phyloP scores from a whole-genome alignment of 2,797 vertebrate genomes.

The Macropus fuliginosus region DNA sequence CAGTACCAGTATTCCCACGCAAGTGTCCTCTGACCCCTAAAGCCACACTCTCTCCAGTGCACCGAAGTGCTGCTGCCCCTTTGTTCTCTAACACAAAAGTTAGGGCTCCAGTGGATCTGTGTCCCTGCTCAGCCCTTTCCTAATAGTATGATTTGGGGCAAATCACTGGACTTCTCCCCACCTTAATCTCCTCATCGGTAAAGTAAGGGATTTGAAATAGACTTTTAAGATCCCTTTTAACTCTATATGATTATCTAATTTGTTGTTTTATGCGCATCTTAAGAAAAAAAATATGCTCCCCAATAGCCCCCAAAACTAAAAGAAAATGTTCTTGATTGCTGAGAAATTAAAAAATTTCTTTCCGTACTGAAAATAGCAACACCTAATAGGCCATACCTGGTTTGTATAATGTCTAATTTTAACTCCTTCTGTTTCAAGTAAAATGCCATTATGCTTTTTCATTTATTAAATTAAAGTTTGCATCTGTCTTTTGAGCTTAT shows the following conservation, averaged over 20 bases:
- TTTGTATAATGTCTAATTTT: conserved; percentile 44
- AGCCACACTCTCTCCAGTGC: background rate
- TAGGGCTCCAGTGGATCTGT: background rate
- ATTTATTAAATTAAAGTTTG: conserved; percentile 37
- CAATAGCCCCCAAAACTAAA: conserved; percentile 18
- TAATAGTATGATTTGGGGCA: background rate
- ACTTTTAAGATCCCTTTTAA: background rate
- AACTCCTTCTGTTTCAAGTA: conserved; percentile 27
- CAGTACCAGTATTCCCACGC: background rate
- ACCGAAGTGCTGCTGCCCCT: background rate
- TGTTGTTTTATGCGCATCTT: background rate
- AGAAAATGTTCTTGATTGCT: conserved; percentile 28
- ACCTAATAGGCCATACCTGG: background rate
- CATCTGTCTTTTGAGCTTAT: conserved; percentile 8
- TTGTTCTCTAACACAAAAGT: background rate
- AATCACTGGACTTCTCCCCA: background rate
- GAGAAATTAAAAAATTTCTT: conserved; percentile 40
- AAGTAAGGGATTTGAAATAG: background rate
- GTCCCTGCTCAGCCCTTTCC: background rate
- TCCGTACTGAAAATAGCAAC: conserved; percentile 9
- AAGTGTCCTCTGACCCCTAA: background rate
- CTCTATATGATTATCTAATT: background rate
- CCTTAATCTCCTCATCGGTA: background rate
- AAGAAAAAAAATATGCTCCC: background rate
- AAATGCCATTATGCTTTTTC: conserved; percentile 43